Conservation (phyloP, 2,113 vertebrate species). For the Casuarius casuarius region DNA sequence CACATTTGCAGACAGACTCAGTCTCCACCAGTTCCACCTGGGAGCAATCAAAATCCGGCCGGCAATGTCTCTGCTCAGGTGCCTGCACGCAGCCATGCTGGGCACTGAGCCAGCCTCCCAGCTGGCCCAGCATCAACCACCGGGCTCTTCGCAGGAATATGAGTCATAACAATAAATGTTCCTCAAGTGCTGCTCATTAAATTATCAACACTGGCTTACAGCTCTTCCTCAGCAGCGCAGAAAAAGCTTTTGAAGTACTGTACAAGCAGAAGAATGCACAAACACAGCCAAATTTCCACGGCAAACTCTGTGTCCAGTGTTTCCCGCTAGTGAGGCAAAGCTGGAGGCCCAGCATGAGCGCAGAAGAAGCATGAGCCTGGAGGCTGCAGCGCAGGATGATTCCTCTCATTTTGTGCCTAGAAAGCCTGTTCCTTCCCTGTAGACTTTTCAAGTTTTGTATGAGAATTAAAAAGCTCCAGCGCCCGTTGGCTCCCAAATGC, state of each 20-base stretch:
- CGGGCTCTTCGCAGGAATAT: constrained; percentile 4
- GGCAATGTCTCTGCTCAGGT: neutral
- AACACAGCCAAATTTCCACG: neutral
- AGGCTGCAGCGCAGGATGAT: fast-evolving
- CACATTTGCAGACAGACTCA: neutral
- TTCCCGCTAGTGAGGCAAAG: neutral
- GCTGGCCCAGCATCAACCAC: constrained; percentile 20
- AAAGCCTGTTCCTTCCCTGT: neutral
- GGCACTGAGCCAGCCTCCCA: neutral
- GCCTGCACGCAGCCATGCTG: neutral
- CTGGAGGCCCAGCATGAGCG: neutral
- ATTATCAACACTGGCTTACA: neutral
- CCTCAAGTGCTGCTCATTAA: constrained; percentile 56
- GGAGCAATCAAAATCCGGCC: constrained; percentile 1
- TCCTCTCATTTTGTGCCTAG: neutral
- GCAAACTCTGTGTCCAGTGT: fast-evolving
- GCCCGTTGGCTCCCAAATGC: neutral
- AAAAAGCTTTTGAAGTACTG: neutral
- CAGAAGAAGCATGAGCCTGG: fast-evolving
- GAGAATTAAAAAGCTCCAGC: neutral
- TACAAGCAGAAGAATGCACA: neutral
- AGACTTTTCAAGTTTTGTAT: neutral
- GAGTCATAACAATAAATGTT: constrained; percentile 11
- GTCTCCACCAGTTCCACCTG: neutral
- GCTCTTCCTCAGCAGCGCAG: neutral